Evolutionary conservation across 2,797 vertebrate genomes (phyloP).

Genomic region (Bradypus variegatus): DNA sequence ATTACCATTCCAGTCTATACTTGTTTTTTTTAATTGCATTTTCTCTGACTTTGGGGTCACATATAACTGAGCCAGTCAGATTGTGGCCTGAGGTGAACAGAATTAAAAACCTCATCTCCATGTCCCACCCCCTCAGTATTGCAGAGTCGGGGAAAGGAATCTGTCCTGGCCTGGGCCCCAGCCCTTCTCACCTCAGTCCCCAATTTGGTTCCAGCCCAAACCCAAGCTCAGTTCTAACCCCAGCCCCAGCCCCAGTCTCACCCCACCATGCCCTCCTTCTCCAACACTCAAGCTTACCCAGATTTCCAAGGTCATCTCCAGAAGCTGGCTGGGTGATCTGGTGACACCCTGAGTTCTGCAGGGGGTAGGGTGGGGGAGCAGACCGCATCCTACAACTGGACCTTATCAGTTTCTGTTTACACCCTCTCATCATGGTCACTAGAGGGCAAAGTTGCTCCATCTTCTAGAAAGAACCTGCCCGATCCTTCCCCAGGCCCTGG

Average conservation of each 20-base stretch:
- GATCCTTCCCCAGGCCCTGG: fast-evolving
- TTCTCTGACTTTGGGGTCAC: not conserved
- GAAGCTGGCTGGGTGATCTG: not conserved
- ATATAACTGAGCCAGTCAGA: not conserved
- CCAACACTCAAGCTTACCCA: not conserved
- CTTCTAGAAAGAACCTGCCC: not conserved
- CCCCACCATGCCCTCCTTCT: not conserved
- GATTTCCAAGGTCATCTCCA: not conserved
- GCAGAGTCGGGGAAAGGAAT: not conserved
- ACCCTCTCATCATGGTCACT: not conserved
- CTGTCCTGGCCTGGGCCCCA: not conserved
- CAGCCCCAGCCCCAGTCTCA: not conserved
- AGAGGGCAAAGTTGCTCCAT: constrained; percentile 4
- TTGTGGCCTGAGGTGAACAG: not conserved
- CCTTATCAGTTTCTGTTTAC: no score
- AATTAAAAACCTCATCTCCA: not conserved
- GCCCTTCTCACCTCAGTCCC: not conserved
- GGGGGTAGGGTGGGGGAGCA: no score
- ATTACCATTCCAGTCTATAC: not conserved
- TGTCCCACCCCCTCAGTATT: not conserved
- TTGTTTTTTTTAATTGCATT: not conserved
- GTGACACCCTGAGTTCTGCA: not conserved
- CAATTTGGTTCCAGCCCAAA: no score
- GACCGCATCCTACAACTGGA: fast-evolving
- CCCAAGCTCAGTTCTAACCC: not conserved